A percentile compares a stretch with the other conserved stretches of the same genome.
Conservation (phyloP, 2,113 vertebrate genomes). For the Guaruba guarouba region DNA sequence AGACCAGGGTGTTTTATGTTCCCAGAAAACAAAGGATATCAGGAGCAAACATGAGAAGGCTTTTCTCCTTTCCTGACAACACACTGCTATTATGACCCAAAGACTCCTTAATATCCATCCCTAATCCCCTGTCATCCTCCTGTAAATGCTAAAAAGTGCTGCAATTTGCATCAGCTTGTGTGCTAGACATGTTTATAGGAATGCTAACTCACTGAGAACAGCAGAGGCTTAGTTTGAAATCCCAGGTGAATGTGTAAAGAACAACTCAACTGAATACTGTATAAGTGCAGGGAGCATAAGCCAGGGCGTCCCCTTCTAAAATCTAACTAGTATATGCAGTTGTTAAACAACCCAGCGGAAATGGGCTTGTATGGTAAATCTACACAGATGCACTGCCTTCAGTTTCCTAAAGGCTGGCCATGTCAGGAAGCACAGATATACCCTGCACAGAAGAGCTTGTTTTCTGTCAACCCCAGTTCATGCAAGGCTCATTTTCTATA, state of each 20-base stretch:
- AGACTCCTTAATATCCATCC: not conserved
- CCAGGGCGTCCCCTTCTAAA: not conserved
- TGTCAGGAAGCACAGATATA: not conserved
- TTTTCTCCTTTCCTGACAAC: not conserved
- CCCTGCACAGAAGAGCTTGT: not conserved
- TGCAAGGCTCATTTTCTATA: not conserved
- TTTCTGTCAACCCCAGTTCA: not conserved
- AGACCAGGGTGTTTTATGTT: not conserved
- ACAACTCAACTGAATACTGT: not conserved
- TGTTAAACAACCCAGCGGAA: not conserved
- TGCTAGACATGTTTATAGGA: not conserved
- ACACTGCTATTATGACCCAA: not conserved
- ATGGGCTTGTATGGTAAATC: not conserved
- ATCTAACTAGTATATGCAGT: not conserved
- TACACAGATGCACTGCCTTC: not conserved
- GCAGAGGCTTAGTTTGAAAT: not conserved
- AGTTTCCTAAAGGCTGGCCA: not conserved
- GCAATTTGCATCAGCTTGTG: conserved; percentile 17
- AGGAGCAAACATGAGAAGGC: not conserved
- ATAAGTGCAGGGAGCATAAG: not conserved
- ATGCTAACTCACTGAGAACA: not conserved
- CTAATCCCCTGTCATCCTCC: not conserved
- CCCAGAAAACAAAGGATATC: not conserved
- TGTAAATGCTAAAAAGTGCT: not conserved
- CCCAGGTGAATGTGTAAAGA: not conserved